These are phyloP conservation scores for Ctenicera cuprea DNA, from an alignment of 2,888 invertebrate species.

Conservation along the genomic window DNA sequence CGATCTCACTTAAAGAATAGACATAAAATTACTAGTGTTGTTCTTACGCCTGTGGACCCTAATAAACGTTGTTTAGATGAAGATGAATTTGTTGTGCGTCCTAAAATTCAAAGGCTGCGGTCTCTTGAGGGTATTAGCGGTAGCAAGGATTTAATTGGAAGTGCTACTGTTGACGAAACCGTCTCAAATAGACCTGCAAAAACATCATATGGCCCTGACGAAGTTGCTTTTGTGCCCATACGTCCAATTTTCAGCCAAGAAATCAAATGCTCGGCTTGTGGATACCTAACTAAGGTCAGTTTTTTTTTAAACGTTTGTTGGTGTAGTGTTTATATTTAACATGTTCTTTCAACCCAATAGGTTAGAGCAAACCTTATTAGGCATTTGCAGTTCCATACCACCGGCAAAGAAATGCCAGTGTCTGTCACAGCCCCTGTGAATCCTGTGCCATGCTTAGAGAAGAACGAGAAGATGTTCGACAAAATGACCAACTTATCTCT, in stretches of 20 bases:
- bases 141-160: background rate
- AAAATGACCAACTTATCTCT: conserved; percentile 89
- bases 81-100: conserved; percentile 74
- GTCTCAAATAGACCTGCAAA: conserved; percentile 53
- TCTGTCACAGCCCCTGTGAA: conserved; percentile 84
- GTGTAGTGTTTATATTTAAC: background rate
- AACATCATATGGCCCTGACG: conserved; percentile 75
- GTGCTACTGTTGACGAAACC: background rate
- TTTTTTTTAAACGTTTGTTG: too few relatives aligned
- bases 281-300: conserved; percentile 78
- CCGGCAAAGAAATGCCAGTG: conserved; percentile 76
- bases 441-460: conserved; percentile 87
- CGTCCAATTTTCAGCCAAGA: conserved; percentile 78
- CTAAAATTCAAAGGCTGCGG: conserved; percentile 58
- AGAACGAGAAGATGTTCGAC: conserved; percentile 88
- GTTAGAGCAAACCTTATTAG: conserved; percentile 83
- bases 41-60: conserved; percentile 72
- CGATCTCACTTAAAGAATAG: conserved; percentile 74
- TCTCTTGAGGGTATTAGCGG: conserved; percentile 19
- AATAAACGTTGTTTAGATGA: conserved; percentile 71
- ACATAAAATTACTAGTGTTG: conserved; percentile 72
- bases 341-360: conserved; percentile 36
- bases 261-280: conserved; percentile 80
- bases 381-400: conserved; percentile 81
- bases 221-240: conserved; percentile 79